Base-by-base conservation (phyloP, 2,888 invertebrate species). In the Nesidiocoris tenuis region DNA sequence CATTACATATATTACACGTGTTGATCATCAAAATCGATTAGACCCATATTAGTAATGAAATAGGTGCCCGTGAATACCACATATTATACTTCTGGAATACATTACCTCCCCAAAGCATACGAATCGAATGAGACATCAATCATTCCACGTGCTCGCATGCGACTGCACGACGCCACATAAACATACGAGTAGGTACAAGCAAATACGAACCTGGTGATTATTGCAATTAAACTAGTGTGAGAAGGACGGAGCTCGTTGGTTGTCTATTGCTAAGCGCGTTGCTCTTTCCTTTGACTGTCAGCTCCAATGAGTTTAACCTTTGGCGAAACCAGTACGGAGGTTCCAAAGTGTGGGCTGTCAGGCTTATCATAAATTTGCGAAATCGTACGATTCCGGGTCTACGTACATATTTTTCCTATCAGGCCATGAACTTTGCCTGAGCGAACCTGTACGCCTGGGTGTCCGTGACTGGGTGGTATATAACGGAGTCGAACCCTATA, bases 331-430 rank as follows among this genome's bases (percentile, higher is more conserved):
- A 24, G 25, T 25, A 16, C 63, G 12, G 39, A 66, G 19, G 17
- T 23, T 70, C 57, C 70, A 70, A 70, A 70, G 70, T 70, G 70
- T 23, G 70, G 70, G 24, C 70, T 70, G 70, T 70, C 70, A 70
- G 70, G 22, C 56, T 57, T 18, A 18, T 57, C 61, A 70, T 70
- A 70, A 70, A 70, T 70, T 59, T 70, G 70, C 70, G 61, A 70
- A 70, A 70, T 70, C 70, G 16, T 25, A 70, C 70, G 25, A 59
- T 70, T 70, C 70, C 70, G 70, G 70, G 70, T 70, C n/a, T n/a
- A n/a, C n/a, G 61, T 70, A 61, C 39, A 24, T 70, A 70, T 70
- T 70, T 39, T 70, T 70, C 61, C 25, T 59, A 18, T 22, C 70
- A 61, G 70, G 57, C 70, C 70, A 57, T 70, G 70, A 70, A 70